These are phyloP conservation scores for Drosophila emarginata DNA, from an alignment of 2,888 invertebrate genomes.

Conservation along the genomic window DNA sequence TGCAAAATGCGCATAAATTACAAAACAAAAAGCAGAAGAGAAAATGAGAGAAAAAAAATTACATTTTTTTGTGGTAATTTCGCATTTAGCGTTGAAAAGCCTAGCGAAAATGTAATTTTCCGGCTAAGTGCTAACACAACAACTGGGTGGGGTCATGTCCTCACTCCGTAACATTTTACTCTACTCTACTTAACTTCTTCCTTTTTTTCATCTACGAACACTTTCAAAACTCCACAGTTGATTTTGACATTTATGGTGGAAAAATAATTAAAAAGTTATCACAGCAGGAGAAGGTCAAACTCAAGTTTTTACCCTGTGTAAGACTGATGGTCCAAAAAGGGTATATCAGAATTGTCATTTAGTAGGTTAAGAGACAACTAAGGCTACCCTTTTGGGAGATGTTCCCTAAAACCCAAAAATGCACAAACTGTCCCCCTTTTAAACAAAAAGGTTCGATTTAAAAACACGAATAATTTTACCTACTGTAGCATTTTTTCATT, in stretches of 20 bases:
- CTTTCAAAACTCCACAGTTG: conserved; percentile 41
- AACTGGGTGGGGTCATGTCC: conserved; percentile 21
- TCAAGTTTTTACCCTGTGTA: too few relatives aligned
- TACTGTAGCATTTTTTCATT: too few relatives aligned
- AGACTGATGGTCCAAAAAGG: too few relatives aligned
- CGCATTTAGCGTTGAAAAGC: conserved; percentile 57
- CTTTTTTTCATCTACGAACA: not conserved
- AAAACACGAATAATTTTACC: not conserved
- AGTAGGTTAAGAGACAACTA: not conserved
- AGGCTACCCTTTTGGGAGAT: too few relatives aligned
- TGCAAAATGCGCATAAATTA: conserved; percentile 79
- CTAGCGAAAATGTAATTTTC: conserved; percentile 50
- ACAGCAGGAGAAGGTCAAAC: conserved; percentile 25
- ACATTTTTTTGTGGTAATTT: conserved; percentile 46
- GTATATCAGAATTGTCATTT: not conserved
- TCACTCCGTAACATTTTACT: not conserved
- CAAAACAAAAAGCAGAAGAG: conserved; percentile 29
- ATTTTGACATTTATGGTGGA: conserved; percentile 70
- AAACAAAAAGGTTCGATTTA: too few relatives aligned
- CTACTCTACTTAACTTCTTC: not conserved
- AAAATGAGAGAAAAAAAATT: conserved; percentile 22
- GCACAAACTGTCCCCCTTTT: too few relatives aligned
- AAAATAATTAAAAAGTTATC: conserved; percentile 64
- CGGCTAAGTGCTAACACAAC: conserved; percentile 54
- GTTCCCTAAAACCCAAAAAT: too few relatives aligned